Evolutionary conservation across 2,797 vertebrate species (phyloP).

Genomic region (Enteromius argenteus): DNA sequence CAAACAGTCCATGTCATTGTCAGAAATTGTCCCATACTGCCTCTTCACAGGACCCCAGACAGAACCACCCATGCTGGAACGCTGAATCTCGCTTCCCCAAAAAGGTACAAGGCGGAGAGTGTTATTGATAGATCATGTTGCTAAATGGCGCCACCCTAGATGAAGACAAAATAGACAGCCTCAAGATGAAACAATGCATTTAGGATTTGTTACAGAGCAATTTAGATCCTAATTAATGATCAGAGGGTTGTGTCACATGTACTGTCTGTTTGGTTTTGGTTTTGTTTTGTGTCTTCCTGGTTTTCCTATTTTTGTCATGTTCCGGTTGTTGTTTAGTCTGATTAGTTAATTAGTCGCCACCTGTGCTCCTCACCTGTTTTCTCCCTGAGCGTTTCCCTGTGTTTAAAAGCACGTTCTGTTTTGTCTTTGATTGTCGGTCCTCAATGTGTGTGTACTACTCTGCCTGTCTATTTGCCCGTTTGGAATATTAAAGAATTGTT

Average conservation of each 20-base stretch:
- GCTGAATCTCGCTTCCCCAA: slow-evolving; percentile 59
- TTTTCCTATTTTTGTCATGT: too few relatives aligned
- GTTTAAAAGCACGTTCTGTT: too few relatives aligned
- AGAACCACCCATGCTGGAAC: slow-evolving; percentile 63
- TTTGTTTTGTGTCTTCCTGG: too few relatives aligned
- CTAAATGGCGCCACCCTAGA: neutral
- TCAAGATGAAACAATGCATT: neutral
- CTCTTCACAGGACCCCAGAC: slow-evolving; percentile 66
- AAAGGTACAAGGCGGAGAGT: slow-evolving; percentile 59
- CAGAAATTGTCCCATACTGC: slow-evolving; percentile 62
- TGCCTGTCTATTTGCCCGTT: too few relatives aligned
- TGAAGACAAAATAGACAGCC: neutral
- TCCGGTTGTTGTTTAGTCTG: too few relatives aligned
- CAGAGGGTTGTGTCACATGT: neutral
- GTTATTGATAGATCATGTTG: slow-evolving; percentile 16
- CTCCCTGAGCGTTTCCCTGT: too few relatives aligned
- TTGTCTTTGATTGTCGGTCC: too few relatives aligned
- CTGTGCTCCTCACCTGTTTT: too few relatives aligned
- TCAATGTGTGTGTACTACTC: too few relatives aligned
- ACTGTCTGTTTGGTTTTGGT: too few relatives aligned
- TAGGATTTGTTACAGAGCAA: neutral
- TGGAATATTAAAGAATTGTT: too few relatives aligned
- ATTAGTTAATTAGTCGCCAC: too few relatives aligned
- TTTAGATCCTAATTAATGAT: slow-evolving; percentile 20
- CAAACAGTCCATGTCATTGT: slow-evolving; percentile 47